Conservation (phyloP, 2,113 vertebrate species). For the Rhagologus leucostigma region DNA sequence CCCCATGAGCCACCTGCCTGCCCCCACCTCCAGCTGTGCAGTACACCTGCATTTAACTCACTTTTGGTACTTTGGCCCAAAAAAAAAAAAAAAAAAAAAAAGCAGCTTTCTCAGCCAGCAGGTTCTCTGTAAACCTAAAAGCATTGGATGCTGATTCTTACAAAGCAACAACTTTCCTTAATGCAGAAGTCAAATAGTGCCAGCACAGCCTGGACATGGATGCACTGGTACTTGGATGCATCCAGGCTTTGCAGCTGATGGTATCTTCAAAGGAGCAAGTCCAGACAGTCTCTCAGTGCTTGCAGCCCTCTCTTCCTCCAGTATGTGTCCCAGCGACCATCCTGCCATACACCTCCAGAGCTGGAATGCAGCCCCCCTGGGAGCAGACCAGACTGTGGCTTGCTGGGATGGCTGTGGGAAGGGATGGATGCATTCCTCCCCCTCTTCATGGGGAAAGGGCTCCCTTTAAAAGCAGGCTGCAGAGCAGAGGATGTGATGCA, state of each 20-base stretch:
- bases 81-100: background rate
- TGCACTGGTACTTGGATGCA: background rate
- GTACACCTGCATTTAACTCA: background rate
- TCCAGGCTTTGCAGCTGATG: background rate
- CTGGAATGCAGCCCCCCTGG: background rate
- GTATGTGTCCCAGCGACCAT: accelerated
- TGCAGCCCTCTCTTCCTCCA: background rate
- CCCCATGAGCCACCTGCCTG: accelerated
- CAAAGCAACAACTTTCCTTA: background rate
- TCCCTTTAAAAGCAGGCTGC: background rate
- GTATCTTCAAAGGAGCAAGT: background rate
- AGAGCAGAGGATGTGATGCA: background rate
- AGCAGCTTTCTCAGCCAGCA: background rate
- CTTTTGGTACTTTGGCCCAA: background rate
- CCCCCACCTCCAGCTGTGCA: background rate
- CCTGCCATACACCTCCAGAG: background rate
- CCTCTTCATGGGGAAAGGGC: background rate
- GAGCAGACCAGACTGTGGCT: background rate
- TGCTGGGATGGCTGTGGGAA: background rate
- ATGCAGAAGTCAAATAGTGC: background rate
- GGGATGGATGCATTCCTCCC: background rate
- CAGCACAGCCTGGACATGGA: background rate
- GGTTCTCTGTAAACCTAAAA: background rate
- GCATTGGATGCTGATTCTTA: background rate
- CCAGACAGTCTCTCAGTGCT: background rate